Evolutionary conservation across 1,140 invertebrate species (phyloP).

Genomic region (Cyclina sinensis): DNA sequence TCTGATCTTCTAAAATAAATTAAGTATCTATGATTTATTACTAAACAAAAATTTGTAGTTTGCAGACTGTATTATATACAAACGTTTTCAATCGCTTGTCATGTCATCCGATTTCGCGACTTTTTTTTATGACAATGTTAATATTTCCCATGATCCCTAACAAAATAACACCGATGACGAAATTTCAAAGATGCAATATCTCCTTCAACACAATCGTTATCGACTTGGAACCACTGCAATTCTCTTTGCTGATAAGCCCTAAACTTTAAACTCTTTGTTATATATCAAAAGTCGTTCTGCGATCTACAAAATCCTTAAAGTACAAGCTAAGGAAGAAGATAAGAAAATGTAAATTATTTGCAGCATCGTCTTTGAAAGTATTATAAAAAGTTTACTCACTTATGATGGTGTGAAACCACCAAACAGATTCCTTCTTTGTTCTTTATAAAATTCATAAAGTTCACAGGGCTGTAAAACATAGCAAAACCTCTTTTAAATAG

Average conservation of each 20-base stretch:
- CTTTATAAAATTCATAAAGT: too few relatives aligned
- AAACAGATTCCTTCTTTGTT: too few relatives aligned
- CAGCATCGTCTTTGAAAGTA: too few relatives aligned
- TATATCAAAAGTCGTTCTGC: background rate
- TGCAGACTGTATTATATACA: background rate
- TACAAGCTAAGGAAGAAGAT: too few relatives aligned
- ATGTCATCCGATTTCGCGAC: background rate
- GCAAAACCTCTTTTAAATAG: too few relatives aligned
- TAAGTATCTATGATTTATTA: too few relatives aligned
- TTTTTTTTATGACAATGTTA: background rate
- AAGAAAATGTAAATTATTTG: too few relatives aligned
- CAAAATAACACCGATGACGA: background rate
- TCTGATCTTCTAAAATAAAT: too few relatives aligned
- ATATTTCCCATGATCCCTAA: constrained; percentile 27
- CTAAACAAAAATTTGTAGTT: background rate
- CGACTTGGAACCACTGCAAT: background rate
- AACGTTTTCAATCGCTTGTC: background rate
- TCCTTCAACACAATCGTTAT: constrained; percentile 9
- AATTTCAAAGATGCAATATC: background rate
- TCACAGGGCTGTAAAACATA: too few relatives aligned
- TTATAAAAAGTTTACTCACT: too few relatives aligned
- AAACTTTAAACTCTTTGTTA: background rate
- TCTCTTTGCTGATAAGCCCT: background rate
- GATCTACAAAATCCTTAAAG: too few relatives aligned
- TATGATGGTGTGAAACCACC: too few relatives aligned